Percentiles rank a stretch among this genome's conserved stretches.
Conservation (phyloP, 2,797 vertebrate genomes). For the Xenentodon cancila region DNA sequence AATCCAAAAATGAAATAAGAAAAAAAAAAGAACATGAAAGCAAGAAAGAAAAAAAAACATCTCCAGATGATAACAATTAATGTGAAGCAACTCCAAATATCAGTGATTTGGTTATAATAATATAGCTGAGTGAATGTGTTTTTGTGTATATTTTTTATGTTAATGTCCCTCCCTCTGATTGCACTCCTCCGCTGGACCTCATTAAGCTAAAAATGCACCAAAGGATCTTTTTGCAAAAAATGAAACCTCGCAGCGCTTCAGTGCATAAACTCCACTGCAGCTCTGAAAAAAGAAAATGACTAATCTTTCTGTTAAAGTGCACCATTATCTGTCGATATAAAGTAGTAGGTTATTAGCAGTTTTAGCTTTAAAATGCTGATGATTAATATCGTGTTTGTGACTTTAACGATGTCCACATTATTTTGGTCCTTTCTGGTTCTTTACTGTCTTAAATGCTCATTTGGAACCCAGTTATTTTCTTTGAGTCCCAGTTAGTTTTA, state of each 20-base stretch:
- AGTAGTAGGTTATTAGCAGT: no score
- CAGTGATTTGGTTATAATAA: not conserved
- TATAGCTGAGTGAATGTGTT: slow-evolving; percentile 2
- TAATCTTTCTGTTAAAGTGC: slow-evolving; percentile 12
- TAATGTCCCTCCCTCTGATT: slow-evolving; percentile 13
- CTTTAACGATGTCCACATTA: not conserved
- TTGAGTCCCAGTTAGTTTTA: no score
- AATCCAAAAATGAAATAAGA: no score
- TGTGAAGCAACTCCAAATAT: not conserved
- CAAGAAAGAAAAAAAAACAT: not conserved
- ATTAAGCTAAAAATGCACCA: slow-evolving; percentile 43
- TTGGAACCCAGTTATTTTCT: no score
- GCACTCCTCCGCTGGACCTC: slow-evolving; percentile 21
- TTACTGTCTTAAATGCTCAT: slow-evolving; percentile 7
- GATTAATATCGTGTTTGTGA: no score
- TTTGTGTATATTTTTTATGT: slow-evolving; percentile 5
- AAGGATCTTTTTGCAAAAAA: slow-evolving; percentile 28
- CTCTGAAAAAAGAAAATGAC: not conserved
- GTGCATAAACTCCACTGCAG: slow-evolving; percentile 30
- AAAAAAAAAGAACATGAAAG: not conserved
- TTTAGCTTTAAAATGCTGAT: no score
- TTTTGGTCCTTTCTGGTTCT: slow-evolving; percentile 26
- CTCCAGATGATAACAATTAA: not conserved
- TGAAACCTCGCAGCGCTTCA: slow-evolving; percentile 21
- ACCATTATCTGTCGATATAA: not conserved